Evolutionary conservation across 1,140 invertebrate genomes (phyloP).

Genomic region (Drosophila quadrilineata): DNA sequence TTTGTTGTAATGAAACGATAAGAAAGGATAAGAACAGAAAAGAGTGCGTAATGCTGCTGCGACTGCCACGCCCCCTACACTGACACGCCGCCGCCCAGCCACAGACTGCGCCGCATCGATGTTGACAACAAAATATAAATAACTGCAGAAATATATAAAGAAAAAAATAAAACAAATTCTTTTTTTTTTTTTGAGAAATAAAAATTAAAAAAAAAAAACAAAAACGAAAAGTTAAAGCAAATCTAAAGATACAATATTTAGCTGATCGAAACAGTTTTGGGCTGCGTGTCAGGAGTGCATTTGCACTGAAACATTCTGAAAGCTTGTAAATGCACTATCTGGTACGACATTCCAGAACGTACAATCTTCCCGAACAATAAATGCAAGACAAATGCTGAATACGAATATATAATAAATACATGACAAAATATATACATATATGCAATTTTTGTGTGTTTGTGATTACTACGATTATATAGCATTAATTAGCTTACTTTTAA

Average conservation of each 20-base stretch:
- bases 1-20: slow-evolving; percentile 9
- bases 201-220: slow-evolving; percentile 1
- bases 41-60: background rate
- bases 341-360: slow-evolving; percentile 95
- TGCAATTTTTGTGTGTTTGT: slow-evolving; percentile 63
- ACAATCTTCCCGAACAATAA: slow-evolving; percentile 81
- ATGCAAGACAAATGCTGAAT: slow-evolving; percentile 57
- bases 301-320: slow-evolving; percentile 91
- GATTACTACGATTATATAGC: background rate
- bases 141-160: too few relatives aligned
- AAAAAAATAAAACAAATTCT: too few relatives aligned
- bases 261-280: slow-evolving; percentile 84
- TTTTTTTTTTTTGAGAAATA: slow-evolving; percentile 25
- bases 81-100: slow-evolving; percentile 38
- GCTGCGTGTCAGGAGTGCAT: slow-evolving; percentile 98
- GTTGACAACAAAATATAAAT: too few relatives aligned
- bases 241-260: slow-evolving; percentile 32
- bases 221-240: background rate
- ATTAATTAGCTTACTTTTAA: too few relatives aligned
- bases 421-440: too few relatives aligned
- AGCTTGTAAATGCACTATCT: slow-evolving; percentile 99
- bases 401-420: slow-evolving; percentile 26
- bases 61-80: slow-evolving; percentile 35
- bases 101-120: too few relatives aligned
- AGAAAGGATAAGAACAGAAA: background rate